phyloP scores from a whole-genome alignment of 2,888 invertebrate species.

The Theodoxus fluviatilis region DNA sequence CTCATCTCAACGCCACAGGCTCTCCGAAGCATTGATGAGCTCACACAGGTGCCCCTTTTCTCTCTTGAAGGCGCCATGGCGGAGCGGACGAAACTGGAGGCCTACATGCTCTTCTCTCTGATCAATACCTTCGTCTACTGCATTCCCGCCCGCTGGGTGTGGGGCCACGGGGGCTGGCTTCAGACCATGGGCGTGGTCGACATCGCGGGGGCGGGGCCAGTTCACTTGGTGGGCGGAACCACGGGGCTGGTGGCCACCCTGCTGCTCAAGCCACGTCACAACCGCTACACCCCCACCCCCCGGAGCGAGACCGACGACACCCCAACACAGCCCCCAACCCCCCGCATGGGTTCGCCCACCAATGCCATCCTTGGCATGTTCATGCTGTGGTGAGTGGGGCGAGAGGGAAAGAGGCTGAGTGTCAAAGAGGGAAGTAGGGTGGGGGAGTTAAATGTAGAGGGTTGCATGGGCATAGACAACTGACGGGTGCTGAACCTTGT shows the following conservation, averaged over 20 bases:
- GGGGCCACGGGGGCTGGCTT: conserved; percentile 82
- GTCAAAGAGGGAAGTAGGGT: too few relatives aligned
- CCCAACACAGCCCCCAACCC: conserved; percentile 26
- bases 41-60: too few relatives aligned
- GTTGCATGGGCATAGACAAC: too few relatives aligned
- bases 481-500: too few relatives aligned
- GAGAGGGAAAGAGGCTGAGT: too few relatives aligned
- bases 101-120: conserved; percentile 88
- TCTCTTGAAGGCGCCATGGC: conserved; percentile 81
- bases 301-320: conserved; percentile 29
- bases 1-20: too few relatives aligned
- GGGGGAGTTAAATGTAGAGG: too few relatives aligned
- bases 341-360: conserved; percentile 53
- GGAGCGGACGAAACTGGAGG: conserved; percentile 79
- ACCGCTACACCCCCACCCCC: conserved; percentile 32
- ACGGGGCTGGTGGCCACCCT: conserved; percentile 86
- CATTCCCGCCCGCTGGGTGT: conserved; percentile 75
- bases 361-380: conserved; percentile 59
- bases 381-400: conserved; percentile 53
- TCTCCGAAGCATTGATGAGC: too few relatives aligned
- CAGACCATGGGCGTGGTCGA: conserved; percentile 87
- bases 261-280: conserved; percentile 83
- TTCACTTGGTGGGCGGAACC: conserved; percentile 82
- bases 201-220: conserved; percentile 82
- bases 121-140: conserved; percentile 89